A percentile compares a stretch with the other conserved stretches of the same genome.
phyloP scores from a whole-genome alignment of 1,140 invertebrate species.

The Bombus superbus region DNA sequence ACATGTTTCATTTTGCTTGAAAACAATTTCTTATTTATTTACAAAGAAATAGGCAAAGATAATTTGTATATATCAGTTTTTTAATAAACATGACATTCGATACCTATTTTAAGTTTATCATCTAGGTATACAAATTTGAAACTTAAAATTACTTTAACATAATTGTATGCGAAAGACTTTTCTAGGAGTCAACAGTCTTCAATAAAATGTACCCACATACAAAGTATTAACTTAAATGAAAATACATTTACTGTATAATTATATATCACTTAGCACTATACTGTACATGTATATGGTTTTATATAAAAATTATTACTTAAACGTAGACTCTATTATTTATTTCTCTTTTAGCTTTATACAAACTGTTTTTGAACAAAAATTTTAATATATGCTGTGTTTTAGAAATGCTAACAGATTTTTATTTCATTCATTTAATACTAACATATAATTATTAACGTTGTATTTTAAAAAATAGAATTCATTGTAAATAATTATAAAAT shows the following conservation, averaged over 20 bases:
- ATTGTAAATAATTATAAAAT: constrained; percentile 43
- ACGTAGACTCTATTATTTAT: background rate
- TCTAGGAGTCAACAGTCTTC: background rate
- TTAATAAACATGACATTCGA: background rate
- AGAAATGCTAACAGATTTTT: background rate
- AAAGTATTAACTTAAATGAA: background rate
- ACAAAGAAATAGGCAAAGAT: constrained; percentile 10
- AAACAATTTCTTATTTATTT: constrained; percentile 12
- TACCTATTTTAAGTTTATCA: background rate
- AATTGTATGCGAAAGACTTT: background rate
- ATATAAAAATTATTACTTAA: background rate
- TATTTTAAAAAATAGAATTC: background rate
- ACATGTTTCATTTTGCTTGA: background rate
- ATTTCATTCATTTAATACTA: background rate
- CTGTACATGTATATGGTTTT: background rate
- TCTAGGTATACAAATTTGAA: background rate
- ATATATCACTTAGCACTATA: background rate
- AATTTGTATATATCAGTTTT: background rate
- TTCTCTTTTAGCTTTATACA: background rate
- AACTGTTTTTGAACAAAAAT: background rate
- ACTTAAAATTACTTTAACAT: background rate
- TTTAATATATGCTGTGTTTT: too few species aligned
- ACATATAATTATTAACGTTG: too few species aligned
- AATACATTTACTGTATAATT: background rate
- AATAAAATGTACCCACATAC: background rate